These are phyloP conservation scores for human (Homo sapiens) DNA, from an alignment of 2,113 vertebrate genomes.

Conservation along the genomic window DNA sequence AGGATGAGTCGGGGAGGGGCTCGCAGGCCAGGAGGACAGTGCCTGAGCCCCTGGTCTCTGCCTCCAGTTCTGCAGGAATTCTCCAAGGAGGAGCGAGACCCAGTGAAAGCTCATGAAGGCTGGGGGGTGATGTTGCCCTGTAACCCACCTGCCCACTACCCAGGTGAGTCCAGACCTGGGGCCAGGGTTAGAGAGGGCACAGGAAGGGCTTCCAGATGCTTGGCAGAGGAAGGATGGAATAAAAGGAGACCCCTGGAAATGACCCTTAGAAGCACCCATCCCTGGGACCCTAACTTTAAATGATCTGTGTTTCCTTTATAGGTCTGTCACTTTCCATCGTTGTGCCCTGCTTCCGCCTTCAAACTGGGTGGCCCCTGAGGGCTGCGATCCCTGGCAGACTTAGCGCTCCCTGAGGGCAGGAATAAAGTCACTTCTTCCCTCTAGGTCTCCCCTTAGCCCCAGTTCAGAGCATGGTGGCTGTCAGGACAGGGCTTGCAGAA, in stretches of 20 bases:
- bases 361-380: background rate
- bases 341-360: background rate
- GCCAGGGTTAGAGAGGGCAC: accelerated
- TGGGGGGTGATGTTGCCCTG: slow-evolving; percentile 92
- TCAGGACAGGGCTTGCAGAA: background rate
- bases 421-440: accelerated
- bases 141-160: slow-evolving; percentile 95
- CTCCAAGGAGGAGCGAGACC: slow-evolving; percentile 91
- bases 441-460: background rate
- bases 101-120: slow-evolving; percentile 91
- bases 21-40: background rate
- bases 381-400: background rate
- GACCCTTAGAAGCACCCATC: background rate
- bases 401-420: background rate
- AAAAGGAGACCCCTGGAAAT: background rate
- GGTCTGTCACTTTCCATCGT: background rate
- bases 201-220: background rate
- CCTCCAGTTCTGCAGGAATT: slow-evolving; percentile 94
- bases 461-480: accelerated
- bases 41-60: background rate
- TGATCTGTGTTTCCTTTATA: background rate
- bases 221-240: background rate
- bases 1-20: background rate
- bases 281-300: background rate
- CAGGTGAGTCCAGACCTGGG: slow-evolving; percentile 85